These are phyloP conservation scores for Mallotus villosus DNA, from an alignment of 2,797 vertebrate genomes.

Conservation along the genomic window DNA sequence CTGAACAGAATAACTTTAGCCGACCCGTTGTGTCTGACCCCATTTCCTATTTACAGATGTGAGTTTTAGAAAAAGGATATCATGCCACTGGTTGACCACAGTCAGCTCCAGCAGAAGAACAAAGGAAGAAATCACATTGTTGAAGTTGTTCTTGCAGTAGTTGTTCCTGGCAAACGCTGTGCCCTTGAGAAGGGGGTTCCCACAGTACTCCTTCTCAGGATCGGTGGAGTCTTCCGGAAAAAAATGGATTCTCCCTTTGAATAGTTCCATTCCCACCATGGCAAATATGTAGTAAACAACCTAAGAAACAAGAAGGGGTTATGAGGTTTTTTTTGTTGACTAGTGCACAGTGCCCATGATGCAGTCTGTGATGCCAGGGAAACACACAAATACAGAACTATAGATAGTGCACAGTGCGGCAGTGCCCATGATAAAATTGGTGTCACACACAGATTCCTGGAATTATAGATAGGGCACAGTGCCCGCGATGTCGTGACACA, in stretches of 20 bases:
- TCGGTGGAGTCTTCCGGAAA: slow-evolving; percentile 51
- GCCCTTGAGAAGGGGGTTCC: slow-evolving; percentile 77
- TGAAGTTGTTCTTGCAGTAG: slow-evolving; percentile 97
- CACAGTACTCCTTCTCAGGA: slow-evolving; percentile 72
- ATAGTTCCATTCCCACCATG: slow-evolving; percentile 92
- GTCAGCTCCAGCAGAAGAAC: slow-evolving; percentile 89
- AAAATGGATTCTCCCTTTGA: slow-evolving; percentile 81
- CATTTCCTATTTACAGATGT: background rate
- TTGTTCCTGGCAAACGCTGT: slow-evolving; percentile 77
- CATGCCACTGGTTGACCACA: slow-evolving; percentile 93
- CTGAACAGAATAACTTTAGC: background rate
- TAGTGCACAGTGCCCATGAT: background rate
- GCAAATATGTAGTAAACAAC: slow-evolving; percentile 93
- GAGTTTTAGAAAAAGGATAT: slow-evolving; percentile 82
- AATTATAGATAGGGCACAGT: too few species aligned
- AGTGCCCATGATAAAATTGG: too few species aligned
- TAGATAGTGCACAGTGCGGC: too few species aligned
- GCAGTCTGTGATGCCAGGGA: too few species aligned
- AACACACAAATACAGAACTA: too few species aligned
- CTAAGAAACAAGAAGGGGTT: slow-evolving; percentile 57
- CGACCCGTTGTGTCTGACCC: background rate
- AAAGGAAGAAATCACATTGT: slow-evolving; percentile 81
- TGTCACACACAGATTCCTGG: too few species aligned
- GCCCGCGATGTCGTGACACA: too few species aligned
- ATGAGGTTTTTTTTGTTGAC: background rate